A percentile compares a stretch with the other conserved stretches of the same genome.
Conservation (phyloP, 2,113 vertebrate genomes). For the Phalacrocorax aristotelis region DNA sequence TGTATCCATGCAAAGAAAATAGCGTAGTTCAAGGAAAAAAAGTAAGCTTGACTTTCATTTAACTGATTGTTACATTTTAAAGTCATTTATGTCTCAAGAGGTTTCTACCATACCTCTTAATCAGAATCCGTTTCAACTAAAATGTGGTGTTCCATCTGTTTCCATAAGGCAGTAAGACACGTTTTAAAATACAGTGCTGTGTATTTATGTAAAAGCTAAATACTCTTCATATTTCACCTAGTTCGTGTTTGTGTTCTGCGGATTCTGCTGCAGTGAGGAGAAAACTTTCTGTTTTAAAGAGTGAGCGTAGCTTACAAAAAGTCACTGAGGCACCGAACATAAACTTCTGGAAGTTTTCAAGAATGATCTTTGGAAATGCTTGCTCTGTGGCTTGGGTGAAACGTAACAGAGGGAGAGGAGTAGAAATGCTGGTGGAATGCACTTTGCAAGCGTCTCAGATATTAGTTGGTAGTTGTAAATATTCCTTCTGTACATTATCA, state of each 20-base stretch:
- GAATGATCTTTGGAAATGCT: background rate
- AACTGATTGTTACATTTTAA: background rate
- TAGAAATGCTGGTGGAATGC: background rate
- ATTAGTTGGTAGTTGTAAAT: background rate
- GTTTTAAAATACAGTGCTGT: background rate
- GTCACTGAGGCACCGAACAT: too few species aligned
- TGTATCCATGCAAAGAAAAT: background rate
- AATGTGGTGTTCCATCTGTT: background rate
- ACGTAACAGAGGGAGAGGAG: background rate
- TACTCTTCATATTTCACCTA: background rate
- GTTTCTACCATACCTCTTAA: background rate
- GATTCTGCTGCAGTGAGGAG: background rate
- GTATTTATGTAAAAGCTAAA: background rate
- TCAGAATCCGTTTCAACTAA: background rate
- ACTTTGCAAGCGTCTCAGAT: background rate
- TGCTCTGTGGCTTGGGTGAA: rapidly evolving
- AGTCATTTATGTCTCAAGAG: background rate
- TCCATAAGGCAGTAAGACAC: background rate
- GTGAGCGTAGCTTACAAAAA: background rate
- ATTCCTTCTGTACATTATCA: background rate
- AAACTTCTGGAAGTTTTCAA: background rate
- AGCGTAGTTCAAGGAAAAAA: background rate
- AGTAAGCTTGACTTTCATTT: background rate
- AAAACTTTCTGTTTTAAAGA: background rate
- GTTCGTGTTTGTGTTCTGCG: background rate